Evolutionary conservation across 2,797 vertebrate genomes (phyloP), one percentile per base, ranked within the genome.

Genomic region (Thamnophis elegans): DNA sequence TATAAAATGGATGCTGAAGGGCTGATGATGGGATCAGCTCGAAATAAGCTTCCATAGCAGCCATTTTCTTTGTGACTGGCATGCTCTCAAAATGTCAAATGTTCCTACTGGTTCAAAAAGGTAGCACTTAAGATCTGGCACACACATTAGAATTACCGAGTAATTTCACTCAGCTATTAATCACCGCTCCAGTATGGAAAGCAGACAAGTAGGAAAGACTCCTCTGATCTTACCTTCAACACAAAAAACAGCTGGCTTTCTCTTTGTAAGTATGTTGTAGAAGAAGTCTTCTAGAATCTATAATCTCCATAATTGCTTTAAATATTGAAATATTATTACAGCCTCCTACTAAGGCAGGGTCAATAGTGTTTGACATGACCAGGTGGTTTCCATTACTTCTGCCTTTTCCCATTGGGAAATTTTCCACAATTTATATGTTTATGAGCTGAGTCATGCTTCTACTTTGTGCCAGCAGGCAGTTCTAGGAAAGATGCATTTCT

Each of bases 321-420:
- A 0, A 92, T 90, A 88, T 26, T 13, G 0, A 92, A 93, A 93
- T 94, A 94, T 96, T 96, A 93, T 92, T 92, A 25, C 91, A 20
- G 0, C 95, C 96, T 96, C 95, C 95, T 96, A 95, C 93, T 90
- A 94, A 0, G 96, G 96, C 96, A 96, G 96, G 95, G 95, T 95
- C 93, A 96, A 95, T 78, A 62, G 91, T 95, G 89, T 96, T 93
- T 95, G 95, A 96, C 87, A 62, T 91, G 91, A 0, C 93, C 2
- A 88, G 2, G 7, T 95, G 96, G 94, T 96, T 96, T 97, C 96
- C 93, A 56, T 92, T 96, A 95, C 94, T 90, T 93, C 93, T 95
- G 90, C 89, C 0, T 12, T 93, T 26, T 96, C 91, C 94, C 59
- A 26, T 12, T 0, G 3, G 96, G 94, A 96, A 89, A 94, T 94